These are phyloP conservation scores for Myiozetetes cayanensis DNA, from an alignment of 2,113 vertebrate genomes.

Conservation along the genomic window DNA sequence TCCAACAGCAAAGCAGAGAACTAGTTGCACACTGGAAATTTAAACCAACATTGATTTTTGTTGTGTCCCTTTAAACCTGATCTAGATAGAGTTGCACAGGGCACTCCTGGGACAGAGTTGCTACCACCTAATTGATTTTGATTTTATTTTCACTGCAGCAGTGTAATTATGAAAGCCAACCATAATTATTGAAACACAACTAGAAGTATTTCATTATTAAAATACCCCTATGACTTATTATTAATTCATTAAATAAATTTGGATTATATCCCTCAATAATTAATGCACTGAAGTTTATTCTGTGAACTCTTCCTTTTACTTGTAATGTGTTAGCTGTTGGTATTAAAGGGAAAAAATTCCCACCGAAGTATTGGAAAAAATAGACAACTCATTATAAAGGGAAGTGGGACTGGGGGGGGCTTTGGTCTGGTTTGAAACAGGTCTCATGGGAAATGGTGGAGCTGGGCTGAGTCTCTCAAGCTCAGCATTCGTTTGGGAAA, in stretches of 20 bases:
- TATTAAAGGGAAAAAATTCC: neutral
- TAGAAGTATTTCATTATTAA: conserved; percentile 90
- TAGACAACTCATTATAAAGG: neutral
- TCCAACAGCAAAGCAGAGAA: rapidly evolving
- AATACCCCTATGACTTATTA: conserved; percentile 84
- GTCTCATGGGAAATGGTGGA: rapidly evolving
- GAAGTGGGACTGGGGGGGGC: neutral
- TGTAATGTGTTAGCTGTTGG: conserved; percentile 12
- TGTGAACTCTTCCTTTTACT: conserved; percentile 52
- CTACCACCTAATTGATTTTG: conserved; percentile 62
- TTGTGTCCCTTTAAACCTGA: neutral
- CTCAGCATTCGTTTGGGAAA: neutral
- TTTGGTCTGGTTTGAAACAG: neutral
- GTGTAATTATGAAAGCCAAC: conserved; percentile 86
- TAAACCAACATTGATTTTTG: neutral
- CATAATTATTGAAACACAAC: conserved; percentile 86
- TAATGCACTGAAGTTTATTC: conserved; percentile 72
- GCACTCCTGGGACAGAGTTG: conserved; percentile 12
- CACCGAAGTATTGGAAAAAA: neutral
- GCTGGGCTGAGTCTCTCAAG: neutral
- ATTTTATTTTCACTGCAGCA: conserved; percentile 67
- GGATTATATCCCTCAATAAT: conserved; percentile 84
- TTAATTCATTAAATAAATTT: conserved; percentile 92
- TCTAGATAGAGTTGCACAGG: neutral
- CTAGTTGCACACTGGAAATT: neutral